These are phyloP conservation scores for Channallabes apus DNA, from an alignment of 2,797 vertebrate genomes.

Conservation along the genomic window DNA sequence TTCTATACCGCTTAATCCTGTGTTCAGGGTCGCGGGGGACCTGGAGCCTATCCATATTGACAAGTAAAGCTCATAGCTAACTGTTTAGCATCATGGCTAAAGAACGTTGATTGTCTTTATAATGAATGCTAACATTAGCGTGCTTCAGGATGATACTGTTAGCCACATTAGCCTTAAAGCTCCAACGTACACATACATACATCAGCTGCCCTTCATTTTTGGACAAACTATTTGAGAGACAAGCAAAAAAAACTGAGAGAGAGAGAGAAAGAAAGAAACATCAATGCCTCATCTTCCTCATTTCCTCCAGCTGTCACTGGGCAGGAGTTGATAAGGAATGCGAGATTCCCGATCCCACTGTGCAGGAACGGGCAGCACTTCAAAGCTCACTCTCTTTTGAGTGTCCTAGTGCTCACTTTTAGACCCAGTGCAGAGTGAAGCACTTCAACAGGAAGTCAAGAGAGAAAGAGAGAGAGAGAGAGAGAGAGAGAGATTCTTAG, in stretches of 20 bases:
- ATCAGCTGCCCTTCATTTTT: too few relatives aligned
- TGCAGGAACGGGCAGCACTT: conserved; percentile 53
- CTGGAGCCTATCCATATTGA: too few relatives aligned
- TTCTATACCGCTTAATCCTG: too few relatives aligned
- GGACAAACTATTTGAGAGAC: neutral
- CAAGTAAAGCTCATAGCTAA: too few relatives aligned
- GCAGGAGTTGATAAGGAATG: conserved; percentile 65
- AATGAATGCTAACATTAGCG: too few relatives aligned
- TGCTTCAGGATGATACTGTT: neutral
- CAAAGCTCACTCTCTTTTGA: conserved; percentile 56
- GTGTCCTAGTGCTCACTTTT: conserved; percentile 36
- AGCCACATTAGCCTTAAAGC: neutral
- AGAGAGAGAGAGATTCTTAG: neutral
- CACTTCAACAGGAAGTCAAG: conserved; percentile 51
- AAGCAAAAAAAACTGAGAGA: neutral
- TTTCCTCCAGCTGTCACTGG: conserved; percentile 63
- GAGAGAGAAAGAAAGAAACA: conserved; percentile 9
- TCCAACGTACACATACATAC: neutral
- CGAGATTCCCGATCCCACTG: conserved; percentile 56
- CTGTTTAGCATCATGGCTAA: too few relatives aligned
- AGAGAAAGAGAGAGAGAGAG: conserved; percentile 15
- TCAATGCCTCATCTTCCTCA: conserved; percentile 32
- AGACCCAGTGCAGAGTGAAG: conserved; percentile 42
- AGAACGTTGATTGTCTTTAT: too few relatives aligned
- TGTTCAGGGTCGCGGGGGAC: too few relatives aligned